Percentiles rank a stretch among this genome's conserved stretches.
Conservation (phyloP, 2,888 invertebrate species). For the Luperina testacea region DNA sequence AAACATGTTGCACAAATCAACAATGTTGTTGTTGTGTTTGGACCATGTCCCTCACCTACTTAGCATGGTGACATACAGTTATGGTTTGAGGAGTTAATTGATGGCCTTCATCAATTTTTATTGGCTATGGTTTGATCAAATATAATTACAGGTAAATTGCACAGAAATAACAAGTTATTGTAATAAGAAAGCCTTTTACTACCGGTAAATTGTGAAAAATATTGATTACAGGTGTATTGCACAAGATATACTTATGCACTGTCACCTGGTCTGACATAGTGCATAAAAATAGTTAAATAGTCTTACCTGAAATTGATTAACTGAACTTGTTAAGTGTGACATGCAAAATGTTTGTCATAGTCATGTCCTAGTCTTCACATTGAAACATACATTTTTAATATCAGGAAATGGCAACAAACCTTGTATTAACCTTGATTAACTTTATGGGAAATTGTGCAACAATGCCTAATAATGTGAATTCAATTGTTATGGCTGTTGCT, state of each 20-base stretch:
- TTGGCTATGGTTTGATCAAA: neutral
- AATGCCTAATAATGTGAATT: conserved; percentile 28
- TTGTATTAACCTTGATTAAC: conserved; percentile 18
- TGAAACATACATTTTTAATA: neutral
- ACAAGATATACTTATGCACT: conserved; percentile 4
- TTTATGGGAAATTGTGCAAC: conserved; percentile 18
- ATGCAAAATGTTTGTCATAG: neutral
- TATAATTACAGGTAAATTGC: neutral
- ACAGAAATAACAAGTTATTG: neutral
- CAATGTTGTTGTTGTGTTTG: conserved; percentile 3
- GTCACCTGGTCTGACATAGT: neutral
- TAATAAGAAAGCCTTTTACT: neutral
- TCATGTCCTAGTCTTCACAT: neutral
- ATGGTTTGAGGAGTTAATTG: neutral
- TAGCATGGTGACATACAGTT: conserved; percentile 16
- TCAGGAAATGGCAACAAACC: neutral
- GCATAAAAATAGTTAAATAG: too few relatives aligned
- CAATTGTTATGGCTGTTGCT: neutral
- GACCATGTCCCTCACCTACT: conserved; percentile 29
- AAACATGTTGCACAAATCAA: conserved; percentile 22
- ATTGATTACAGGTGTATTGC: neutral
- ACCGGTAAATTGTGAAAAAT: neutral
- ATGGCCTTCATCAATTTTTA: neutral
- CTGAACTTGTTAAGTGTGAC: neutral
- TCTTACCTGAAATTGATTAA: neutral